A percentile compares a stretch with the other conserved stretches of the same genome.
Evolutionary conservation across 2,797 vertebrate species (phyloP).

Genomic region (Anomalospiza imberbis): DNA sequence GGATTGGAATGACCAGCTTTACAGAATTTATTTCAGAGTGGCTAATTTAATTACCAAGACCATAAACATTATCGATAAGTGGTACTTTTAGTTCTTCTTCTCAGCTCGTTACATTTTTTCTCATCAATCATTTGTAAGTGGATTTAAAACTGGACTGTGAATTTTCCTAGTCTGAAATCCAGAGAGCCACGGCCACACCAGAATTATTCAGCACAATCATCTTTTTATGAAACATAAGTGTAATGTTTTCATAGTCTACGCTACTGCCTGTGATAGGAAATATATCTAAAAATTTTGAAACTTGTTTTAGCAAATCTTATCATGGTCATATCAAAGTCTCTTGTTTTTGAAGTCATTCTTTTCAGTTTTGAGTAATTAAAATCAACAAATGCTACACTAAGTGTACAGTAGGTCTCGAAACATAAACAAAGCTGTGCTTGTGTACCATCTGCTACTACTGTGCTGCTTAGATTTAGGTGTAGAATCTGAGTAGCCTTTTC

Average conservation of each 20-base stretch:
- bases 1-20: neutral
- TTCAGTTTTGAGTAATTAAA: conserved; percentile 74
- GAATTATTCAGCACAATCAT: conserved; percentile 61
- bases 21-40: conserved; percentile 41
- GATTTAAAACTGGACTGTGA: conserved; percentile 21
- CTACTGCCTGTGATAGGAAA: conserved; percentile 61
- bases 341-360: conserved; percentile 70
- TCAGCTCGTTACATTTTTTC: conserved; percentile 20
- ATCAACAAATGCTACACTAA: conserved; percentile 70
- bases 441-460: conserved; percentile 67
- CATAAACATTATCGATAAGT: conserved; percentile 40
- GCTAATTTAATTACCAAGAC: conserved; percentile 32
- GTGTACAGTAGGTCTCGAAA: conserved; percentile 70
- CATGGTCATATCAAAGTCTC: conserved; percentile 69
- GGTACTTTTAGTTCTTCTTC: conserved; percentile 27
- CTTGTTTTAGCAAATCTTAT: conserved; percentile 69
- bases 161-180: conserved; percentile 34
- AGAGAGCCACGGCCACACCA: neutral
- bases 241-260: conserved; percentile 51
- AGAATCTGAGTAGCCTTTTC: conserved; percentile 64
- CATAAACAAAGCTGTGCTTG: conserved; percentile 72
- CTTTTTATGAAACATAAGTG: conserved; percentile 61
- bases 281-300: conserved; percentile 66
- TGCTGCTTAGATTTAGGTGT: conserved; percentile 62
- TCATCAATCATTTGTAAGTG: conserved; percentile 34